Evolutionary conservation across 2,113 vertebrate genomes (phyloP), one percentile per base, ranked within the genome.

Genomic region (Callopanchax toddi): DNA sequence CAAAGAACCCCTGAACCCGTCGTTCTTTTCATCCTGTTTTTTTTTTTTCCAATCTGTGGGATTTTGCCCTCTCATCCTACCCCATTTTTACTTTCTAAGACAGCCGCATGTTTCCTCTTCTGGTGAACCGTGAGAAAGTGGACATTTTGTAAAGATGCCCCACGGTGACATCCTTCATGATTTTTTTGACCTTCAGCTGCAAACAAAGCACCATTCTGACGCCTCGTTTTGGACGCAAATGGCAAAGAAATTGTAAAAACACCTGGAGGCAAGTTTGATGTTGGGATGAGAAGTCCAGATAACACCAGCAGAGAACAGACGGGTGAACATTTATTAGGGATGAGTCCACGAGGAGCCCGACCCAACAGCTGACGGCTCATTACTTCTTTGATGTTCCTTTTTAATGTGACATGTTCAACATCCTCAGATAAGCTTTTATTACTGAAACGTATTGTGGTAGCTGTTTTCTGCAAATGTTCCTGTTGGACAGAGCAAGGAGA

Each of bases 281-380:
- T 73, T 34, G 61, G 37, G 17, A n/a, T 42, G 39, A 46, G 37
- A 45, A 68, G 73, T 67, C 42, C 50, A 44, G 46, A 13, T n/a
- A 56, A 74, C 85, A 86, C 82, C 83, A 85, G 85, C 83, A 77
- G n/a, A 72, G 49, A 45, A 53, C 58, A 49, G 40, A 34, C 23
- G 59, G 45, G 26, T 49, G n/a, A n/a, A n/a, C n/a, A n/a, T n/a
- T n/a, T n/a, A n/a, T n/a, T n/a, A n/a, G n/a, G n/a, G n/a, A n/a
- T n/a, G n/a, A n/a, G n/a, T n/a, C n/a, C n/a, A n/a, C 40, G 40
- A 18, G 15, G 2, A 42, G 37, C 44, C 74, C 46, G 56, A 57
- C n/a, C 18, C 23, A 57, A 13, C 63, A 74, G 71, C 58, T 3
- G 51, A 60, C 44, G 55, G 51, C 74, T 68, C 26, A 0, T 53